These are phyloP conservation scores for Hypselothyrea guttata DNA, from an alignment of 2,888 invertebrate genomes.

Conservation along the genomic window DNA sequence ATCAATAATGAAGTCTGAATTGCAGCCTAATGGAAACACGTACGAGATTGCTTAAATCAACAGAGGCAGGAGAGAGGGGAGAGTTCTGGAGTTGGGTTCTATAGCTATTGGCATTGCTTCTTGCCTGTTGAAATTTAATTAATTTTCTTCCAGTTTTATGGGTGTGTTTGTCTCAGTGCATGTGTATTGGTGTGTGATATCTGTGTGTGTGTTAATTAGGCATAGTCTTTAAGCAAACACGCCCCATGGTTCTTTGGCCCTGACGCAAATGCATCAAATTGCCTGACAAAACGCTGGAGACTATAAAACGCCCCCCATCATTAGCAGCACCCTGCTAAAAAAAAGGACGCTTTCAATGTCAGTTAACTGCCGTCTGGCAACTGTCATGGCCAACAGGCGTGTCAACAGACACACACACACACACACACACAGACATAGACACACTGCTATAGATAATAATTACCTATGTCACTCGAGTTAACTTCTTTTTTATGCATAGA, in stretches of 20 bases:
- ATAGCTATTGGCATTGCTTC: slow-evolving; percentile 17
- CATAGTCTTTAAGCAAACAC: slow-evolving; percentile 57
- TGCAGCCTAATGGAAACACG: slow-evolving; percentile 77
- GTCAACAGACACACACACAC: too few relatives aligned
- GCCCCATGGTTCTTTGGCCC: slow-evolving; percentile 41
- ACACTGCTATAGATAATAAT: slow-evolving; percentile 58
- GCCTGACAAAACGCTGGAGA: slow-evolving; percentile 57
- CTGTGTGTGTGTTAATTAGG: slow-evolving; percentile 65
- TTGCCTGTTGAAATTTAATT: slow-evolving; percentile 63
- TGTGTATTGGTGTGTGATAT: slow-evolving; percentile 17
- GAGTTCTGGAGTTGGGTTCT: too few relatives aligned
- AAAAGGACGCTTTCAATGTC: slow-evolving; percentile 55
- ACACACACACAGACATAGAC: too few relatives aligned
- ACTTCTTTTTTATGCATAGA: neutral
- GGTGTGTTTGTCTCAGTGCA: slow-evolving; percentile 38
- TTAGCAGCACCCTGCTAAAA: slow-evolving; percentile 17
- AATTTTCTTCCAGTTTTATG: slow-evolving; percentile 63
- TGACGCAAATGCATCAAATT: slow-evolving; percentile 67
- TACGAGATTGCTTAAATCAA: slow-evolving; percentile 68
- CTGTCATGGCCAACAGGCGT: slow-evolving; percentile 52
- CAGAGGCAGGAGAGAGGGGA: slow-evolving; percentile 11
- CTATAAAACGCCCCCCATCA: slow-evolving; percentile 46
- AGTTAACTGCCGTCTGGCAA: slow-evolving; percentile 36
- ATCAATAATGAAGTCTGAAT: slow-evolving; percentile 73
- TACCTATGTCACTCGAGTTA: slow-evolving; percentile 22